Conservation (phyloP, 2,113 vertebrate species). For the Microcebus griseorufus region DNA sequence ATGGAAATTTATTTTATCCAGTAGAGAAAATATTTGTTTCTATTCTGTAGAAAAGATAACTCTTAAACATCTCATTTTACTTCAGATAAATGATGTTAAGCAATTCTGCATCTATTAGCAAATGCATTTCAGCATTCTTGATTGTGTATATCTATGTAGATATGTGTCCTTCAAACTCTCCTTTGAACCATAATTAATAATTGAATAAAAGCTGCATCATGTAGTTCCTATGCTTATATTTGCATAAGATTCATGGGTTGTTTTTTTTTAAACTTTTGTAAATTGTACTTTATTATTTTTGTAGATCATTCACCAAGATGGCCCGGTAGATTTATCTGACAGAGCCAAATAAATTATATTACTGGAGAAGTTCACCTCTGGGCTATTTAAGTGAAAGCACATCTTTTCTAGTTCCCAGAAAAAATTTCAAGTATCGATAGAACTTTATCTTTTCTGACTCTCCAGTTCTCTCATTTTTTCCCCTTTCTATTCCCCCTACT, state of each 20-base stretch:
- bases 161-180: neutral
- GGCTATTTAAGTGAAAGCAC: neutral
- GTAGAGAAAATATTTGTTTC: neutral
- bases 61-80: neutral
- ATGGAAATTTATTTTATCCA: neutral
- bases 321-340: neutral
- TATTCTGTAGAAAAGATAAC: neutral
- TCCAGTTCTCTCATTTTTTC: neutral
- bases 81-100: neutral
- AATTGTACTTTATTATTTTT: neutral
- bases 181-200: neutral
- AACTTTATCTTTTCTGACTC: neutral
- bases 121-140: neutral
- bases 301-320: neutral
- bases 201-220: neutral
- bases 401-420: neutral
- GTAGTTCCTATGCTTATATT: neutral
- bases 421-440: neutral
- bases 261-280: neutral
- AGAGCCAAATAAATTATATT: neutral
- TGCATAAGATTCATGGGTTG: neutral
- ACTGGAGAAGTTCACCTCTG: neutral
- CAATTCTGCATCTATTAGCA: neutral
- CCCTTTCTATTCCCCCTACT: neutral
- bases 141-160: neutral